Evolutionary conservation across 2,797 vertebrate genomes (phyloP), one percentile per base, ranked within the genome.

Genomic region (Leuciscus waleckii): DNA sequence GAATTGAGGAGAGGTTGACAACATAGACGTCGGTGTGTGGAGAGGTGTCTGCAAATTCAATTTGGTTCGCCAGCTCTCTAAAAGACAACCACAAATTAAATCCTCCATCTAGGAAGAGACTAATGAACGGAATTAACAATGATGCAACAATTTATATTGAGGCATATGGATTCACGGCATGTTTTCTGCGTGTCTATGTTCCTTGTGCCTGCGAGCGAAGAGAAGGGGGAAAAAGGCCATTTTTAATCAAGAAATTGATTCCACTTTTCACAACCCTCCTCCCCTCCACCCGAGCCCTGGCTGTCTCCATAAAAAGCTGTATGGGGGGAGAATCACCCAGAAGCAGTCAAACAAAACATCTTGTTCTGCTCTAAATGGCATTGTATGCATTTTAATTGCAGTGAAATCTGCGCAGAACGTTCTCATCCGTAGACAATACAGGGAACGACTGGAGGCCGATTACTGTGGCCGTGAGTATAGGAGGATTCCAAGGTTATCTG

Each of bases 221-320:
- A 89, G 78, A 89, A 88, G 90, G 85, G 91, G 88, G 93, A 29
- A 87, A 91, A 93, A 92, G 93, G 94, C 90, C 89, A 93, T 87
- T 95, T 95, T 95, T 95, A 96, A 96, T 96, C 95, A 96, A 95
- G 95, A 95, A 95, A 95, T 95, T 94, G 94, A 95, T 95, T 95
- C 93, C 93, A 93, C 93, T 94, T 94, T 92, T 91, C 93, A 41
- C 58, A 61, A 91, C 92, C 91, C 89, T 69, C 76, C 83, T 75
- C 51, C 76, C 68, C 43, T 70, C 61, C 80, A 69, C 41, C 92
- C 88, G 91, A 91, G 89, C 89, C 90, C 87, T 87, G 89, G 90
- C 91, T 91, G 89, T 91, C 94, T 92, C 92, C 90, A 91, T 92
- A 91, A 91, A 93, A 94, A 95, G 90, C 84, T 67, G 93, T 91